Conservation (phyloP, 2,797 vertebrate genomes). For the Sciurus carolinensis region DNA sequence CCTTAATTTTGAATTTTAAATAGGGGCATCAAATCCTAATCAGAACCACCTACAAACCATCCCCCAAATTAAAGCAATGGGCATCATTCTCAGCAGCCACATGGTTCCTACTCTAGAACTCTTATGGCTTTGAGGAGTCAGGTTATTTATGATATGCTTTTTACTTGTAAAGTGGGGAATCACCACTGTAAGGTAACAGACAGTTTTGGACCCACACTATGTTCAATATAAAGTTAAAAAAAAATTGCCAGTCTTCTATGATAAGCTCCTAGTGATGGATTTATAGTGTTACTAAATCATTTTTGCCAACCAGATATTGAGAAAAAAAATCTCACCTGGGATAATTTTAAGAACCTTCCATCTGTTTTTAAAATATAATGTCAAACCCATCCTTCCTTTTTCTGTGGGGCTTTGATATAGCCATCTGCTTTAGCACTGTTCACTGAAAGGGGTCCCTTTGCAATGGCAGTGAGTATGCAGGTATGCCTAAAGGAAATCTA, state of each 20-base stretch:
- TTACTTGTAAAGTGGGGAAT: neutral
- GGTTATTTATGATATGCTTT: neutral
- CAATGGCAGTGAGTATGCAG: neutral
- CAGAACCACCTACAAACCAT: neutral
- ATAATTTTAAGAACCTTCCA: neutral
- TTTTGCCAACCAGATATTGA: neutral
- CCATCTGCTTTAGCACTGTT: neutral
- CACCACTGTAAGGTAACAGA: neutral
- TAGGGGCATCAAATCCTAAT: neutral
- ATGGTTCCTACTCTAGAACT: neutral
- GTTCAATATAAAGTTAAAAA: neutral
- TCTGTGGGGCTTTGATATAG: neutral
- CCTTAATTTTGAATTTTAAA: slow-evolving; percentile 31
- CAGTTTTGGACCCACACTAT: neutral
- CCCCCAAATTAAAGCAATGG: neutral
- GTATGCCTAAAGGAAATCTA: neutral
- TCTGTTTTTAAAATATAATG: slow-evolving; percentile 23
- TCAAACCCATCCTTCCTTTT: neutral
- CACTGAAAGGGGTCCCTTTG: neutral
- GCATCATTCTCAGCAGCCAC: neutral
- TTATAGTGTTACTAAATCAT: neutral
- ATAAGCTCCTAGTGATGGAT: neutral
- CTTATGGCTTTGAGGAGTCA: neutral
- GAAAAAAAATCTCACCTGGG: neutral
- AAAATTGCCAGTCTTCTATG: neutral